Evolutionary conservation across 2,888 invertebrate genomes (phyloP), one percentile per base, ranked within the genome.

Genomic region (Scrobipalpa atriplicella): DNA sequence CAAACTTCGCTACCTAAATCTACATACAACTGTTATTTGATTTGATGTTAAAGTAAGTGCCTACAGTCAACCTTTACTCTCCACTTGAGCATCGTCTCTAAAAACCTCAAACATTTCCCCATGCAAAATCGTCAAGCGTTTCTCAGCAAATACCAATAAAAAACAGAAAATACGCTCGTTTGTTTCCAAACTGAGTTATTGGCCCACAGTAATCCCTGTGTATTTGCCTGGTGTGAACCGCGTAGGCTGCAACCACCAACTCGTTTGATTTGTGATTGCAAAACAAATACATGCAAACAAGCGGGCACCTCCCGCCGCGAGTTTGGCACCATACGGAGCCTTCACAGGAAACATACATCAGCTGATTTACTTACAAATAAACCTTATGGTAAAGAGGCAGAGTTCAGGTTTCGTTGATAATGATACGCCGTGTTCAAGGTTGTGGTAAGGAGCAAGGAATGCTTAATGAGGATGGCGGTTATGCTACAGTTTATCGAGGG

Each of bases 271-370:
- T 84, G 81, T 83, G 79, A 78, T 78, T 77, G 83, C 80, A 85
- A 86, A 86, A 86, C 86, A 85, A 87, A 89, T 82, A 81, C 80
- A 87, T 89, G 86, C 88, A 89, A 90, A 90, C 86, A 87, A 81
- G 80, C 78, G 82, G 77, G 80, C 87, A 83, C 87, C 86, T 81
- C 89, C 85, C 86, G 88, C 77, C 71, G 89, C 63, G 84, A 74
- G 76, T 82, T 81, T 83, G 83, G 86, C 89, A 87, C 84, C 85
- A 78, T 74, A 78, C 84, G 71, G 81, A 71, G 81, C 72, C 75
- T 75, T 78, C 75, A 73, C 72, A 70, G 65, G 64, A 66, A 68
- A 64, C 29, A 66, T 51, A 68, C 47, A 38, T 54, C 9, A 29
- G 5, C 29, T 29, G 29, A 29, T 29, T 29, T 3, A 29, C 29